Evolutionary conservation across 2,888 invertebrate species (phyloP), one percentile per base, ranked within the genome.

Genomic region (Clitarchus hookeri): DNA sequence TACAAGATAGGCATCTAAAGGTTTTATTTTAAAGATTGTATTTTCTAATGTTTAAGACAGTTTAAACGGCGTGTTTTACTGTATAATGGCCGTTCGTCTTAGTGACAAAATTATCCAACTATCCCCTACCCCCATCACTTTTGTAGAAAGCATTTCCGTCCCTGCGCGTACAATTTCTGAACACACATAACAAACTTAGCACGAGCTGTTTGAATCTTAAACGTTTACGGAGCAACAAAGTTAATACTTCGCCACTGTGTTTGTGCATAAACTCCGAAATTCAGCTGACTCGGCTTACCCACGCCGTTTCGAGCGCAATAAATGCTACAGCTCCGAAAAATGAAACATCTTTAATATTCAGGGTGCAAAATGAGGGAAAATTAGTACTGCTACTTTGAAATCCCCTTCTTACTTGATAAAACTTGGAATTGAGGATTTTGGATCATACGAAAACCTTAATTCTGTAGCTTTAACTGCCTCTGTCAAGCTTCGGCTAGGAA

Each of bases 391-490:
- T 65, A 65, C 65, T 65, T 65, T 65, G 12, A n/a, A n/a, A 65
- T n/a, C 65, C 65, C 65, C 65, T 11, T 65, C 65, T 65, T 65
- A n/a, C 65, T 65, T 65, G 65, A 65, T 65, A n/a, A 65, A 65
- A 65, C 65, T 65, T 65, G 65, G 65, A 65, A 65, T 65, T 65
- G 65, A n/a, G 65, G 65, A 65, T 65, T 65, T 65, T 65, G 65
- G 65, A 65, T 65, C 65, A 65, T 65, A 65, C 65, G n/a, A 65
- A 65, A 65, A 65, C n/a, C 65, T 65, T 65, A 65, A 65, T 65
- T 65, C 65, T n/a, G 65, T 19, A 19, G 65, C 65, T 65, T 65
- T 65, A 65, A 65, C 65, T 65, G n/a, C 65, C n/a, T 19, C 65
- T 23, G 8, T 65, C 65, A 65, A n/a, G n/a, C 23, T n/a, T n/a